These are phyloP conservation scores for Hypselothyrea guttata DNA, from an alignment of 2,888 invertebrate species.

Conservation along the genomic window DNA sequence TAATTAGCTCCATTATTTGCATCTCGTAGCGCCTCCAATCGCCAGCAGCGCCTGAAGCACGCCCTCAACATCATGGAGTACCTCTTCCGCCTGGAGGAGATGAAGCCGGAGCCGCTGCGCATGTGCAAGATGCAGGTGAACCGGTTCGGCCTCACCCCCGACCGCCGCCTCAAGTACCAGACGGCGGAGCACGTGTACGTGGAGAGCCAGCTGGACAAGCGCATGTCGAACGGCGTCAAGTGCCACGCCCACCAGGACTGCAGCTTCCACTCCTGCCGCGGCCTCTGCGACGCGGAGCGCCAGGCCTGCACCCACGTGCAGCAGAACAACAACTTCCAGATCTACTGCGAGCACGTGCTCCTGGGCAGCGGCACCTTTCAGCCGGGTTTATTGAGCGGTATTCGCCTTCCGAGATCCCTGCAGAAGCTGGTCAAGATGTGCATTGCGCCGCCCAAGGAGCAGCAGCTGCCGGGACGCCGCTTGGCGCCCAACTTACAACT, in stretches of 20 bases:
- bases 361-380: slow-evolving; percentile 77
- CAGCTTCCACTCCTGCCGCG: slow-evolving; percentile 74
- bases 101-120: slow-evolving; percentile 80
- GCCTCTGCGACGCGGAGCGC: slow-evolving; percentile 74
- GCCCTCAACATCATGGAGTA: slow-evolving; percentile 80
- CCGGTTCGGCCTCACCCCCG: slow-evolving; percentile 79
- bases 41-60: slow-evolving; percentile 78
- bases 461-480: slow-evolving; percentile 68
- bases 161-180: slow-evolving; percentile 78
- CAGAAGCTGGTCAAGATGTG: slow-evolving; percentile 76
- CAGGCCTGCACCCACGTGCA: slow-evolving; percentile 76
- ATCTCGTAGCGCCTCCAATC: slow-evolving; percentile 71
- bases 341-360: slow-evolving; percentile 79
- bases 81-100: slow-evolving; percentile 79
- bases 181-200: slow-evolving; percentile 78
- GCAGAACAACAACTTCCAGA: slow-evolving; percentile 81
- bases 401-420: slow-evolving; percentile 70
- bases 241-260: slow-evolving; percentile 78
- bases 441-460: slow-evolving; percentile 73
- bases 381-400: slow-evolving; percentile 77
- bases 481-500: slow-evolving; percentile 78
- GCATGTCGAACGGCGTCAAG: slow-evolving; percentile 72
- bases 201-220: slow-evolving; percentile 79
- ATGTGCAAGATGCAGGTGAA: slow-evolving; percentile 80
- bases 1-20: not conserved